Evolutionary conservation across 2,888 invertebrate genomes (phyloP), one percentile per base, ranked within the genome.

Genomic region (Dastarcus helophoroides): DNA sequence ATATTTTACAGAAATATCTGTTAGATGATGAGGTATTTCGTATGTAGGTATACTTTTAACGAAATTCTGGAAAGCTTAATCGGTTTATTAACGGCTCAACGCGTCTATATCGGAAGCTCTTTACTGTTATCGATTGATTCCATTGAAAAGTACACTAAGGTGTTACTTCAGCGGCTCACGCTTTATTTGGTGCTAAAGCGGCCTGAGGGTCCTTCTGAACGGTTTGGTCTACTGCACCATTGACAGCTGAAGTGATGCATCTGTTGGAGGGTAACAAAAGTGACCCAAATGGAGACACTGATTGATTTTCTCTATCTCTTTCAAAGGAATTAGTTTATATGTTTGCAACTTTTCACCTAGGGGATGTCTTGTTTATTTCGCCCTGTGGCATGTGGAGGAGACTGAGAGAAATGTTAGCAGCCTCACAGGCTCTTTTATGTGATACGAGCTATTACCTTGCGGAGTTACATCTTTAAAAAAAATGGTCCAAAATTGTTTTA

Each of bases 171-270:
- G 24, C 21, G 11, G 13, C 27, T 17, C 35, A 24, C 16, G 11
- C 35, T 7, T 7, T 7, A n/a, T 7, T 7, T 9, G 6, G 24
- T 9, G 9, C 7, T 9, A 6, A 23, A 6, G 14, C 8, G 2
- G 19, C 14, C 10, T 14, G 26, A 11, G 6, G 26, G n/a, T 11
- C 14, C 24, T n/a, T 12, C 14, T 26, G 14, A 22, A 12, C 8
- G 23, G 29, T 35, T 33, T 46, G 51, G 36, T 29, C 39, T 28
- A 41, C 48, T 46, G 32, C 35, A 38, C 41, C 51, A 54, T 56
- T 55, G 56, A 57, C 56, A 57, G 54, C 53, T 56, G 56, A 51
- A 51, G 50, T 54, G 54, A 55, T 50, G 51, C 54, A 55, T 56
- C 53, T 55, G 55, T 53, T 53, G 44, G 35, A 22, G 47, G 41